Evolutionary conservation across 2,888 invertebrate genomes (phyloP), one percentile per base, ranked within the genome.

Genomic region (Cheilosia grossa): DNA sequence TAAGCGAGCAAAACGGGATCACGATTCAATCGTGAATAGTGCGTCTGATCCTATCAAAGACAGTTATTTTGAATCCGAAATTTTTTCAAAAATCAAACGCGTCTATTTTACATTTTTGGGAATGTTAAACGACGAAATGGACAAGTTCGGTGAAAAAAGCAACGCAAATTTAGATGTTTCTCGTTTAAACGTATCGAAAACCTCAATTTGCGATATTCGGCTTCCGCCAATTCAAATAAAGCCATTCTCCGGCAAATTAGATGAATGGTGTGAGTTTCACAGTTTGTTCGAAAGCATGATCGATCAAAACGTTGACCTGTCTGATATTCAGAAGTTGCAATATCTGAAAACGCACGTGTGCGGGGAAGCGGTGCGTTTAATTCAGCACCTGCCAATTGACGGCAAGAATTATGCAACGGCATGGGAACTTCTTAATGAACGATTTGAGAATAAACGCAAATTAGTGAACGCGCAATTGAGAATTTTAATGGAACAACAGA

Each of bases 251-350:
- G 51, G 40, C n/a, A 58, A 72, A 17, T 59, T 47, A 9, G 59
- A 72, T 7, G 51, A 72, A 33, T 72, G 59, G 70, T 59, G 19
- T 33, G 70, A 51, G 58, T 72, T 72, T 51, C 24, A n/a, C 9
- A 59, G 27, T n/a, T 70, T 70, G 33, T 33, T 33, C 33, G 33
- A 33, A 9, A 33, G 33, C 10, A 33, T 33, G 33, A 33, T 33
- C 33, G 33, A 33, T 33, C 33, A 33, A 33, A 33, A 53, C 27
- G 21, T 15, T 10, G 30, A 56, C 17, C 10, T 61, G n/a, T 61
- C 61, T 24, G 61, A 61, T 4, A 33, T 49, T 24, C 61, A 44
- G 15, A 61, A 61, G n/a, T 19, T 44, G 4, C 61, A 61, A 61
- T 24, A 42, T 61, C 21, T 61, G 2, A 37, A 56, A 17, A 56